phyloP scores from a whole-genome alignment of 1,140 invertebrate genomes.

The Anastatus disparis region DNA sequence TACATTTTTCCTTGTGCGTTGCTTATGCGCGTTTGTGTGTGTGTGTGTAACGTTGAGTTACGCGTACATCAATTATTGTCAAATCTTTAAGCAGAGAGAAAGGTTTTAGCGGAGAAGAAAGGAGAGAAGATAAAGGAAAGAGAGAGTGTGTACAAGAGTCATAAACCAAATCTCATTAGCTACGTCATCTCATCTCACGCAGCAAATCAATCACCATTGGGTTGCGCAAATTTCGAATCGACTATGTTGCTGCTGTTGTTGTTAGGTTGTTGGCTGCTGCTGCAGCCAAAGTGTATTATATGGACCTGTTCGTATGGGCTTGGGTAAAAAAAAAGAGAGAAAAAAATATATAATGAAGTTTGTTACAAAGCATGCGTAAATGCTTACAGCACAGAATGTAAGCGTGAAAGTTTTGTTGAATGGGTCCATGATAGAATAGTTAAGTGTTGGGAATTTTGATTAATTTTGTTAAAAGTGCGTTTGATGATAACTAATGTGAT shows the following conservation, averaged over 20 bases:
- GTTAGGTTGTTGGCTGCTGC: no score
- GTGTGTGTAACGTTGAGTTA: not conserved
- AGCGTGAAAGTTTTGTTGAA: no score
- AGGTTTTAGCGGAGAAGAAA: not conserved
- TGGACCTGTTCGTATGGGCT: not conserved
- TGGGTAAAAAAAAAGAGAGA: not conserved
- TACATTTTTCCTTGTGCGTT: no score
- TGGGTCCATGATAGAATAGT: no score
- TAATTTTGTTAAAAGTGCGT: no score
- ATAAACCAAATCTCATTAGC: conserved; percentile 25
- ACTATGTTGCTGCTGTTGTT: no score
- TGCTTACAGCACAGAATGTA: not conserved
- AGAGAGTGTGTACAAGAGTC: no score
- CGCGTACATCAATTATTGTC: conserved; percentile 27
- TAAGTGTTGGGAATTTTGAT: no score
- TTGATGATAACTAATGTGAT: no score
- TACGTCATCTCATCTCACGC: not conserved
- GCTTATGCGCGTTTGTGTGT: no score
- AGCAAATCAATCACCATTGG: conserved; percentile 23
- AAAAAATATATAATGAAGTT: not conserved
- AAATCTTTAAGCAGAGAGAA: conserved; percentile 4
- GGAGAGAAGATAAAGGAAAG: no score
- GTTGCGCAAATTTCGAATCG: conserved; percentile 17
- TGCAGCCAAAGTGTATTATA: not conserved
- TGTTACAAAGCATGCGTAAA: not conserved